Evolutionary conservation across 2,797 vertebrate species (phyloP).

Genomic region (Crenichthys baileyi): DNA sequence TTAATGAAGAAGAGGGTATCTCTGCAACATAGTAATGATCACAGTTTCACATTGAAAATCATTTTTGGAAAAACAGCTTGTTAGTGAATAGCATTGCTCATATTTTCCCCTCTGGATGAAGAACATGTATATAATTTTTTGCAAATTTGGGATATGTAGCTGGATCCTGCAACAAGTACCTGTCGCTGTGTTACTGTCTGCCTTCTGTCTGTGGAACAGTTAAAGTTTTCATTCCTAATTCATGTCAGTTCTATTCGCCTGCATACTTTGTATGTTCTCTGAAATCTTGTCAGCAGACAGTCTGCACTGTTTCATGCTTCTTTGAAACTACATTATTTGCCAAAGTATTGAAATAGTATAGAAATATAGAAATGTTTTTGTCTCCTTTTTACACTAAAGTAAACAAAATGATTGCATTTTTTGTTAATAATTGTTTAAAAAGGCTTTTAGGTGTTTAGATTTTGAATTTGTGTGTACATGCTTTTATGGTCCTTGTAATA

Average conservation of each 20-base stretch:
- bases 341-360: too few relatives aligned
- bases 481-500: too few relatives aligned
- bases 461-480: too few relatives aligned
- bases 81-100: conserved; percentile 12
- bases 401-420: too few relatives aligned
- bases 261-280: too few relatives aligned
- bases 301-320: neutral
- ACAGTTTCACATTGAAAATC: conserved; percentile 6
- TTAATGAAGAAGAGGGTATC: conserved; percentile 9
- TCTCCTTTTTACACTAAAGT: too few relatives aligned
- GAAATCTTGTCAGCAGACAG: neutral
- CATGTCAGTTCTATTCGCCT: too few relatives aligned
- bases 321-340: neutral
- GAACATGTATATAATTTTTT: neutral
- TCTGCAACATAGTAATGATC: conserved; percentile 6
- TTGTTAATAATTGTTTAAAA: too few relatives aligned
- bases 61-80: conserved; percentile 13
- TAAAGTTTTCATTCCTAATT: neutral
- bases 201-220: neutral
- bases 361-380: too few relatives aligned
- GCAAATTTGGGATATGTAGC: neutral
- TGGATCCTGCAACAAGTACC: neutral
- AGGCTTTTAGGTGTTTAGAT: too few relatives aligned
- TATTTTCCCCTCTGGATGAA: conserved; percentile 1
- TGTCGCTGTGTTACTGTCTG: neutral